phyloP scores from a whole-genome alignment of 1,140 invertebrate genomes.

The Aradophagus sp. region DNA sequence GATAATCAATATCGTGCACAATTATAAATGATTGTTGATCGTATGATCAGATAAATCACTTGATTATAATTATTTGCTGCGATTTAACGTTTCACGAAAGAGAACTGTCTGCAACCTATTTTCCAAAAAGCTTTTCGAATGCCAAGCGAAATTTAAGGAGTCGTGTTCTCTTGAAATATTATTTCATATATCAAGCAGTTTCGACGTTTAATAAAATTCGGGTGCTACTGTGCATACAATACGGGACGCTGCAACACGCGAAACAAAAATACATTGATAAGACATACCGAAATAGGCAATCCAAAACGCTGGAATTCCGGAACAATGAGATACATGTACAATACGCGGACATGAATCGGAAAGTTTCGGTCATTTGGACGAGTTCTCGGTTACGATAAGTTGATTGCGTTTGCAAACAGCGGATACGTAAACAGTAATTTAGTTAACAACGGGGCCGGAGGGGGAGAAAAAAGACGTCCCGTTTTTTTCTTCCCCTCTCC shows the following conservation, averaged over 20 bases:
- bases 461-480: too few species aligned
- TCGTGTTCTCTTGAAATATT: constrained; percentile 9
- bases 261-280: constrained; percentile 42
- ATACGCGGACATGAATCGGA: constrained; percentile 15
- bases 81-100: too few species aligned
- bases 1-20: too few species aligned
- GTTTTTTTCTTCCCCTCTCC: neutral
- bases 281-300: constrained; percentile 28
- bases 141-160: neutral
- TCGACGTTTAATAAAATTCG: constrained; percentile 38
- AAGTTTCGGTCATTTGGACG: constrained; percentile 20
- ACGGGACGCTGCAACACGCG: constrained; percentile 13
- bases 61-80: too few species aligned
- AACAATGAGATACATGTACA: constrained; percentile 32
- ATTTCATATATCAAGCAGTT: constrained; percentile 32
- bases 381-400: constrained; percentile 13
- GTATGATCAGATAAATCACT: too few species aligned
- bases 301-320: constrained; percentile 24
- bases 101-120: too few species aligned
- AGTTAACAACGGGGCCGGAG: neutral
- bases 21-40: too few species aligned
- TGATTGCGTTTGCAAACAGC: constrained; percentile 6
- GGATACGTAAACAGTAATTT: neutral
- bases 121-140: too few species aligned
- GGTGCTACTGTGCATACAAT: constrained; percentile 2